Evolutionary conservation across 2,113 vertebrate genomes (phyloP), one percentile per base, ranked within the genome.

Genomic region (Petrocephalus zakoni): DNA sequence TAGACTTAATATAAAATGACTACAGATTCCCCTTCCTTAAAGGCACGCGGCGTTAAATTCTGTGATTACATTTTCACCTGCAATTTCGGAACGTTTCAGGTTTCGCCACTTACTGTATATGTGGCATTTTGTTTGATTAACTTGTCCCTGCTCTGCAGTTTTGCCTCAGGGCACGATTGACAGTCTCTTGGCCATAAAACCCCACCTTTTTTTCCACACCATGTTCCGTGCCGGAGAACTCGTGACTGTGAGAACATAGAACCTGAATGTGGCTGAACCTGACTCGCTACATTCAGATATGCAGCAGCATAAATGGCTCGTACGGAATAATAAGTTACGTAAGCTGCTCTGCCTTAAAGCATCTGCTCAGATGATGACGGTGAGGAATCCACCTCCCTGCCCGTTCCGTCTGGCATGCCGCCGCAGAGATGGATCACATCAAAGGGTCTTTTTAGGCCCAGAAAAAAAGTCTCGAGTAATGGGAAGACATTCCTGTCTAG

Each of bases 401-500:
- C 22, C 56, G 8, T 51, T 86, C 34, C 29, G 49, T 86, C 29
- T 86, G 52, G 51, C 29, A 5, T 53, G 84, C 22, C 2, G 34
- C 53, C n/a, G 34, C 25, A 56, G 25, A 58, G 47, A 87, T 15
- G 34, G 29, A 87, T 87, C 29, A 15, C 25, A 87, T 22, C 53
- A 58, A 15, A 64, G 11, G 25, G 56, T 61, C 34, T 61, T 42
- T 87, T 19, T 55, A 55, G 49, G n/a, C 49, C 58, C 17, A 47
- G 21, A 17, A 64, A 81, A 72, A 88, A 58, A 85, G 47, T 86
- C 84, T 82, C 86, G 90, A 90, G 90, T 91, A 92, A 90, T 90
- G 86, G 89, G 89, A 91, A 89, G 82, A 88, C 53, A 34, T 90
- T 90, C 78, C 55, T 81, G 92, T 93, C 87, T 90, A 92, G 90